A percentile compares a stretch with the other conserved stretches of the same genome.
phyloP scores from a whole-genome alignment of 2,888 invertebrate genomes.

The Meloe dianella region DNA sequence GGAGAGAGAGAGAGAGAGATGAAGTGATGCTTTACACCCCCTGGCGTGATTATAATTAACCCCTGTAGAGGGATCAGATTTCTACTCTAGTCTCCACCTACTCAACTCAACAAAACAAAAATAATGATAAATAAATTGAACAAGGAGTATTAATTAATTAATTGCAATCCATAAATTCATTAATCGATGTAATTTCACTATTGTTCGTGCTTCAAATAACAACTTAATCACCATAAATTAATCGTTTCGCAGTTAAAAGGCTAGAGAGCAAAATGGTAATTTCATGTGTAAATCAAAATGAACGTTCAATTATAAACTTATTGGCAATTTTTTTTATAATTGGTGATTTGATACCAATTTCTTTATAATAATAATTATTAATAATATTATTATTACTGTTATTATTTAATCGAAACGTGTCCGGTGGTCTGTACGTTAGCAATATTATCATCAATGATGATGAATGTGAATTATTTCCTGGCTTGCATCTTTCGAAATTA shows the following conservation, averaged over 20 bases:
- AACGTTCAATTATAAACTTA: conserved; percentile 13
- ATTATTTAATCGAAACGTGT: conserved; percentile 7
- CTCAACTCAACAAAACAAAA: neutral
- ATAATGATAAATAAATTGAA: neutral
- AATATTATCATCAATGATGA: conserved; percentile 1
- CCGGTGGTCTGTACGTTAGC: neutral
- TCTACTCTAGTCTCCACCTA: conserved; percentile 7
- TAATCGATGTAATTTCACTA: conserved; percentile 12
- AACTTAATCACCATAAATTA: conserved; percentile 15
- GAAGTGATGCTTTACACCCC: conserved; percentile 29
- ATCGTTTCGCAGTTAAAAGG: neutral
- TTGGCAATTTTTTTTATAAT: conserved; percentile 13
- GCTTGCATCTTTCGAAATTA: neutral
- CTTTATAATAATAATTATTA: neutral
- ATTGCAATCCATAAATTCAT: conserved; percentile 11
- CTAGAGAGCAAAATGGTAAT: conserved; percentile 1
- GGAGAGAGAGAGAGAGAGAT: neutral
- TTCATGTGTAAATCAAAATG: conserved; percentile 11
- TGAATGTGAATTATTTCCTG: neutral
- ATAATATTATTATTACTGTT: conserved; percentile 3
- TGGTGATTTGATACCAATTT: neutral
- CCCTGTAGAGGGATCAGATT: conserved; percentile 39
- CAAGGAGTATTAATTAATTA: neutral
- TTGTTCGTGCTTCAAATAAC: conserved; percentile 15
- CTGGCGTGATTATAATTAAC: conserved; percentile 49